Evolutionary conservation across 2,113 vertebrate genomes (phyloP), one percentile per base, ranked within the genome.

Genomic region (Craseonycteris thonglongyai): DNA sequence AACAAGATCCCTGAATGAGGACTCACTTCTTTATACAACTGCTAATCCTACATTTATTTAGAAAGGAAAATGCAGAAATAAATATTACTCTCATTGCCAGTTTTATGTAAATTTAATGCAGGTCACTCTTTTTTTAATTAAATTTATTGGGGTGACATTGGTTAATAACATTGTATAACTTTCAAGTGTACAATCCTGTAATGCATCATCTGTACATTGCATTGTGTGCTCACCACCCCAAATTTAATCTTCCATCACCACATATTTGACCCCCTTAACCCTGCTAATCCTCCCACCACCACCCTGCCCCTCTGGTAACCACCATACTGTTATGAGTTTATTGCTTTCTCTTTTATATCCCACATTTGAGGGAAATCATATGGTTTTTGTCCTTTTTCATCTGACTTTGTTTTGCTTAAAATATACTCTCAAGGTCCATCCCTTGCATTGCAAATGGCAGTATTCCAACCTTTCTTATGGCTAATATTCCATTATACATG

Each of bases 61-160:
- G 83, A 86, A 90, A 61, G 42, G 42, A 76, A 82, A 95, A 94
- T 3, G 16, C 22, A 81, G 65, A 95, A 91, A 82, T 22, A 83
- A 90, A 76, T n/a, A 82, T 22, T 78, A 71, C 28, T 65, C 58
- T 71, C 24, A 35, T 40, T 85, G 26, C 58, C 35, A 72, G 3
- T 82, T 93, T 89, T 68, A 74, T 47, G 21, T 54, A 49, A 78
- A 16, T 49, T 82, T 93, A 81, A 65, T 68, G 21, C 10, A 61
- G 24, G 51, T 30, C 63, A 68, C 35, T 88, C 72, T 86, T 94
- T 81, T 85, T 33, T 21, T 11, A 59, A 33, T 28, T 58, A 38
- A 26, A 40, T 61, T 59, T 42, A 42, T 80, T 81, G 56, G 78
- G 40, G 38, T 61, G 22, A 42, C 56, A 33, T 13, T 30, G 40